Evolutionary conservation across 2,113 vertebrate species (phyloP), one percentile per base, ranked within the genome.

Genomic region (Pteropus alecto): DNA sequence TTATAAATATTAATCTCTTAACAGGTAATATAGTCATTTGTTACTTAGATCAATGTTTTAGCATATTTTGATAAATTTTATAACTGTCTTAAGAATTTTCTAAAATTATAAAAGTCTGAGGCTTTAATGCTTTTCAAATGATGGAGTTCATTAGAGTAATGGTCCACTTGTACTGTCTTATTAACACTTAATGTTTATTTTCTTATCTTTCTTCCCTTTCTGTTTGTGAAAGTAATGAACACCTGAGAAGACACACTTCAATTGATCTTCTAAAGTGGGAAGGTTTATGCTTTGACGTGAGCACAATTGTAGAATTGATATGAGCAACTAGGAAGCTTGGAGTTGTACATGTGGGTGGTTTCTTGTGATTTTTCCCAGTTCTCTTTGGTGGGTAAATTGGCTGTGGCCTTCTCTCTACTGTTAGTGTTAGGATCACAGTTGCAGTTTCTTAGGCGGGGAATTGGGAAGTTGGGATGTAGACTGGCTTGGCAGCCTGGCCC

Each of bases 1-100:
- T 88, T 94, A 71, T 16, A 89, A 86, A 28, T 86, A 76, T 5
- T 68, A 70, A 56, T 46, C 74, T 82, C 97, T 97, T 85, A 63
- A 3, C 81, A 85, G 81, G 73, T 74, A 24, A 41, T 94, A 11
- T 22, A 78, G 7, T 76, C 30, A 68, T 33, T 19, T 90, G 30
- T 90, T 61, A 48, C 54, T 93, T 58, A 48, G 35, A 73, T 90
- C 54, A 74, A 4, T 30, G 77, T 88, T 28, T 83, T 88, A 73
- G 54, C 48, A 60, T 41, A 78, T 6, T 70, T 46, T 82, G 82
- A 87, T 68, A 67, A 61, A 14, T 95, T 97, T 93, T 1, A 28
- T 95, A 78, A 71, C 61, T 84, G 87, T 46, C 35, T 71, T 92
- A 67, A 3, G 35, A 46, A 76, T 96, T 85, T 87, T 95, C 51